Conservation (phyloP, 2,113 vertebrate genomes). For the Corapipo altera region DNA sequence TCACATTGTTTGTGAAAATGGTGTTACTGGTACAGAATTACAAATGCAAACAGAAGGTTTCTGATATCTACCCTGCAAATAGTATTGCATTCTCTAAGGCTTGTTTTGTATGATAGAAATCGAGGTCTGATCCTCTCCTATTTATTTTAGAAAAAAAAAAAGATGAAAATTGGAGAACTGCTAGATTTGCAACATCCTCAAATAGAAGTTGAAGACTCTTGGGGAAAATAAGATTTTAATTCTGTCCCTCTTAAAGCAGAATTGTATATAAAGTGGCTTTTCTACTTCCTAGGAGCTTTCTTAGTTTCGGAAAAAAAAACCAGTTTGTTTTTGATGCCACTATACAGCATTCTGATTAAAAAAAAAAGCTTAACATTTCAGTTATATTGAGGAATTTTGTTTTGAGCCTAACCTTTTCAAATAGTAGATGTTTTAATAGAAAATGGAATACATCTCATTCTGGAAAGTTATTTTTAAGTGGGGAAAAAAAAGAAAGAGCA, state of each 20-base stretch:
- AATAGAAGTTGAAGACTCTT: neutral
- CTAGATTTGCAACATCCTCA: neutral
- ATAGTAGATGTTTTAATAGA: neutral
- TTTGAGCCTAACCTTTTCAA: conserved; percentile 5
- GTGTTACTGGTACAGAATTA: no score
- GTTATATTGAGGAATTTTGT: neutral
- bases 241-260: neutral
- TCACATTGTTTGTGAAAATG: neutral
- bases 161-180: neutral
- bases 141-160: neutral
- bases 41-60: neutral
- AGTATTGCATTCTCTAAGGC: neutral
- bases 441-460: neutral
- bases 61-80: neutral
- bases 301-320: neutral
- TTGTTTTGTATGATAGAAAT: neutral
- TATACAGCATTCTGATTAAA: neutral
- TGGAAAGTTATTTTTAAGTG: neutral
- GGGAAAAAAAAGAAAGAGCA: neutral
- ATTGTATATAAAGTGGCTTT: neutral
- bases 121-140: neutral
- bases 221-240: neutral
- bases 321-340: neutral
- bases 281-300: neutral
- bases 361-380: neutral